These are phyloP conservation scores for Leptinotarsa rubiginosa DNA, from an alignment of 2,888 invertebrate species.

Conservation along the genomic window DNA sequence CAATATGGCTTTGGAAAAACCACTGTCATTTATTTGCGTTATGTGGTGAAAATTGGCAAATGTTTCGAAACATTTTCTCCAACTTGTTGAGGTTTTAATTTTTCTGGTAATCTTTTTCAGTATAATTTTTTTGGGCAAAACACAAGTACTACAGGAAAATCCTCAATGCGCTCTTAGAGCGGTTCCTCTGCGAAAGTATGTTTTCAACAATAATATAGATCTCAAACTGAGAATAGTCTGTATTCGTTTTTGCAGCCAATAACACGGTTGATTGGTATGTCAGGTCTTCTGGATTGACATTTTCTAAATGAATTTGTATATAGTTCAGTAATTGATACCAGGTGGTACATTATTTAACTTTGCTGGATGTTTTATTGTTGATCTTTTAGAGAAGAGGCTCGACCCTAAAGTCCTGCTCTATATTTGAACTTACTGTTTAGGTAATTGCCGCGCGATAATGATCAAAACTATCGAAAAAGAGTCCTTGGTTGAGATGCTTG, in stretches of 20 bases:
- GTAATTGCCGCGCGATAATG: background rate
- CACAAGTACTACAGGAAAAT: no score
- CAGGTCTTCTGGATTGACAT: constrained; percentile 21
- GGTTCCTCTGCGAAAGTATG: no score
- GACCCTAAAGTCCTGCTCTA: background rate
- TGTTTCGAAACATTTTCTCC: background rate
- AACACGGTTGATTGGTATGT: constrained; percentile 29
- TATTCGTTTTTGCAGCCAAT: constrained; percentile 32
- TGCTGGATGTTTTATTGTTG: background rate
- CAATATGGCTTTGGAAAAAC: background rate
- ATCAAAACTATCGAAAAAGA: background rate
- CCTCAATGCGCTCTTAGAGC: no score
- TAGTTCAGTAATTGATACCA: constrained; percentile 9
- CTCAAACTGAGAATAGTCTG: constrained; percentile 24
- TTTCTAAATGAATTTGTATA: background rate
- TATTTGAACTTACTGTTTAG: background rate
- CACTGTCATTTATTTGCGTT: background rate
- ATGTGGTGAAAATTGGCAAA: background rate
- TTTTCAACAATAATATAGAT: no score
- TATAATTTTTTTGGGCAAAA: no score
- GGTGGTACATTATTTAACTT: background rate
- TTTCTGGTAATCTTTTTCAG: no score
- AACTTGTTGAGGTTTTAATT: background rate
- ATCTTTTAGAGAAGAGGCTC: background rate
- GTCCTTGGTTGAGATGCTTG: background rate